These are phyloP conservation scores for Elmis aenea DNA, from an alignment of 2,888 invertebrate species.

Conservation along the genomic window DNA sequence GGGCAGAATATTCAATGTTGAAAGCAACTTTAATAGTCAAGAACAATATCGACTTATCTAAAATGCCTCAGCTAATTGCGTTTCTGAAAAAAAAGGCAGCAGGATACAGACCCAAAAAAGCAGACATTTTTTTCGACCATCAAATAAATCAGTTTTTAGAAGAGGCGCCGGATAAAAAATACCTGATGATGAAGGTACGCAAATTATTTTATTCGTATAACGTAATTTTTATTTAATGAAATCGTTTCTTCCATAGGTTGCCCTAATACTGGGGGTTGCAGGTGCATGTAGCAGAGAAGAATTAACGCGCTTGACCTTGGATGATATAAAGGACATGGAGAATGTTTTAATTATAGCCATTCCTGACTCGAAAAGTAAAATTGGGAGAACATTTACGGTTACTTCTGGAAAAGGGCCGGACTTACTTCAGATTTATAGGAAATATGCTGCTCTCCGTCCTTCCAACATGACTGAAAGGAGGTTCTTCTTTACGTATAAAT, in stretches of 20 bases:
- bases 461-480: not conserved
- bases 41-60: constrained; percentile 11
- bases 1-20: constrained; percentile 16
- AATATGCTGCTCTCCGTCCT: not conserved
- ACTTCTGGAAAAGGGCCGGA: not conserved
- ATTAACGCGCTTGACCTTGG: constrained; percentile 15
- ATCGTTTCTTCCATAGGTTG: constrained; percentile 4
- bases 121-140: constrained; percentile 22
- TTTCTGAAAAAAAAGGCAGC: constrained; percentile 24
- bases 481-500: not conserved
- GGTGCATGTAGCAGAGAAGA: constrained; percentile 23
- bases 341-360: not conserved
- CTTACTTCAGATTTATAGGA: not conserved
- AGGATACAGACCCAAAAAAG: constrained; percentile 27
- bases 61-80: constrained; percentile 9
- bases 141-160: constrained; percentile 24
- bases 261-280: constrained; percentile 20
- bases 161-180: constrained; percentile 25
- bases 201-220: not conserved
- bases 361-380: not conserved
- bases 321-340: constrained; percentile 14
- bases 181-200: constrained; percentile 22
- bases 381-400: not conserved
- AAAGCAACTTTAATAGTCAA: constrained; percentile 8
- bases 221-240: not conserved